Conservation (phyloP, 2,888 invertebrate genomes). For the Rotaria magnacalcarata region DNA sequence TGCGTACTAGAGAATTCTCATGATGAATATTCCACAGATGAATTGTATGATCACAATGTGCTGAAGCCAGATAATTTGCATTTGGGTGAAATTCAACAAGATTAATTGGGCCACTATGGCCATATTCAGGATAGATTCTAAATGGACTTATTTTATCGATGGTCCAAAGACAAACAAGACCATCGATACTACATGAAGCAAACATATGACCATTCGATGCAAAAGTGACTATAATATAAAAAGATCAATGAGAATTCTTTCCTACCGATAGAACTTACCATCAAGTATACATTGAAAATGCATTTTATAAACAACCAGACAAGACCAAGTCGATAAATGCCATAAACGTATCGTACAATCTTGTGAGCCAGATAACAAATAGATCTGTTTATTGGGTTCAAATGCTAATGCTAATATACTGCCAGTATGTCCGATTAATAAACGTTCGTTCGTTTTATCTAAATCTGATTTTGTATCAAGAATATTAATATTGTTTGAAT, state of each 20-base stretch:
- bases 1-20: slow-evolving; percentile 36
- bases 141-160: slow-evolving; percentile 91
- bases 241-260: neutral
- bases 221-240: neutral
- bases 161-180: slow-evolving; percentile 88
- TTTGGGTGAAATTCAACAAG: slow-evolving; percentile 91
- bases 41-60: slow-evolving; percentile 87
- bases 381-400: slow-evolving; percentile 77
- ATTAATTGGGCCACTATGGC: slow-evolving; percentile 76
- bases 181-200: slow-evolving; percentile 83
- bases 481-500: slow-evolving; percentile 67
- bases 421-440: slow-evolving; percentile 77
- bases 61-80: slow-evolving; percentile 93
- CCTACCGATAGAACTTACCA: slow-evolving; percentile 64
- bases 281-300: slow-evolving; percentile 94
- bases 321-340: slow-evolving; percentile 93
- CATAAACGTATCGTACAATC: slow-evolving; percentile 86
- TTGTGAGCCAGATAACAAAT: slow-evolving; percentile 83
- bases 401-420: slow-evolving; percentile 74
- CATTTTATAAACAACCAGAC: slow-evolving; percentile 87
- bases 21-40: slow-evolving; percentile 75
- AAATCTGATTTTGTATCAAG: neutral
- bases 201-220: slow-evolving; percentile 93
- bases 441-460: slow-evolving; percentile 66
- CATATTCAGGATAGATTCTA: slow-evolving; percentile 84